phyloP scores from a whole-genome alignment of 2,797 vertebrate genomes.

The Podarcis lilfordi region DNA sequence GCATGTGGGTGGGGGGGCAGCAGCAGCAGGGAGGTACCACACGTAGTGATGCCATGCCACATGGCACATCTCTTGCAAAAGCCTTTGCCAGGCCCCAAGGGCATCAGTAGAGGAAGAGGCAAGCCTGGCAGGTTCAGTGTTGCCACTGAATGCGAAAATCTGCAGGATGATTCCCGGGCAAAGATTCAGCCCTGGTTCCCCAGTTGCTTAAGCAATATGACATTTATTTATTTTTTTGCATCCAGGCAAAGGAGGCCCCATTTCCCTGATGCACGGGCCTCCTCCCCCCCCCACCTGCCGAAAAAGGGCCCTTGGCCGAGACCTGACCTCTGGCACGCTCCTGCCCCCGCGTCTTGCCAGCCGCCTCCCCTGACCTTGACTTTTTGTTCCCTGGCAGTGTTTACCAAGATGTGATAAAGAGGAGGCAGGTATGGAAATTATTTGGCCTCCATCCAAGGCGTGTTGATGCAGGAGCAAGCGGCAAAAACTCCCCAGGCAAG shows the following conservation, averaged over 20 bases:
- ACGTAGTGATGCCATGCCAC: no score
- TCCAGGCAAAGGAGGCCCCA: conserved; percentile 17
- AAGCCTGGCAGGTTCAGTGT: conserved; percentile 39
- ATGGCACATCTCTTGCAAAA: background rate
- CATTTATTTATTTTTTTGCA: conserved; percentile 57
- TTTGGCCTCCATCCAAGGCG: conserved; percentile 60
- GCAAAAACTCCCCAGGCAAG: fast-evolving
- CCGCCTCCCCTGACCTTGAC: conserved; percentile 60
- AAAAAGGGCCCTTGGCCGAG: conserved; percentile 50
- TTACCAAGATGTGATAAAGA: conserved; percentile 42
- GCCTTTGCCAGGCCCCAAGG: background rate
- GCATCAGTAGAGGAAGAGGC: background rate
- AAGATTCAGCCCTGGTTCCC: background rate
- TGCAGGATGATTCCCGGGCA: conserved; percentile 33
- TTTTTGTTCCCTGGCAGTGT: conserved; percentile 51
- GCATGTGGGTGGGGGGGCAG: no score
- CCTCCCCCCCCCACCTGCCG: background rate
- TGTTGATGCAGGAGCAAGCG: conserved; percentile 66
- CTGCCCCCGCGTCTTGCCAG: background rate
- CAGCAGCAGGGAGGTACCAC: background rate
- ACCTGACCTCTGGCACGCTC: conserved; percentile 55
- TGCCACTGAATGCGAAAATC: conserved; percentile 25
- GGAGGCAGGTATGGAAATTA: conserved; percentile 63
- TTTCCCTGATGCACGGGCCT: conserved; percentile 43
- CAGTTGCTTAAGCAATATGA: conserved; percentile 65